phyloP scores from a whole-genome alignment of 2,113 vertebrate genomes.

The Garra rufa region DNA sequence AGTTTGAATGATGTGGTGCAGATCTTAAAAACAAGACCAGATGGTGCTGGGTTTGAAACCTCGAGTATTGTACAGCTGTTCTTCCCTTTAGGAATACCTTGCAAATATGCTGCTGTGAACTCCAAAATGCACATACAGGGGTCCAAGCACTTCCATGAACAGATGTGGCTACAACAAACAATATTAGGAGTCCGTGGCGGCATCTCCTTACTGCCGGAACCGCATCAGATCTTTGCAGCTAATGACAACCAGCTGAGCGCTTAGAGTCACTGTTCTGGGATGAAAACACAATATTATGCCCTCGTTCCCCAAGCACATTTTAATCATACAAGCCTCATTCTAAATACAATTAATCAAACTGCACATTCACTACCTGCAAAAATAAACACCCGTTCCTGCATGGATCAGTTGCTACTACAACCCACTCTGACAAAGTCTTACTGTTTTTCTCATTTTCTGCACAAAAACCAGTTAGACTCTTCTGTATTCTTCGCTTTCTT shows the following conservation, averaged over 20 bases:
- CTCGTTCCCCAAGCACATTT: slow-evolving; percentile 21
- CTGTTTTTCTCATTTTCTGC: slow-evolving; percentile 1
- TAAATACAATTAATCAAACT: slow-evolving; percentile 45
- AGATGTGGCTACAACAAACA: slow-evolving; percentile 36
- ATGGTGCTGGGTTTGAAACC: slow-evolving; percentile 38
- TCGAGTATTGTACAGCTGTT: slow-evolving; percentile 23
- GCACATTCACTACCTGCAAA: slow-evolving; percentile 35
- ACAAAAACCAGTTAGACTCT: slow-evolving; percentile 8
- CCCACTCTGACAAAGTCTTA: neutral
- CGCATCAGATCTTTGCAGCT: slow-evolving; percentile 13
- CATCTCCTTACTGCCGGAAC: slow-evolving; percentile 29
- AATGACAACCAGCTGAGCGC: slow-evolving; percentile 42
- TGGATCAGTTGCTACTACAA: neutral
- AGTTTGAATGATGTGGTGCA: neutral
- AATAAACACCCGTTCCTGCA: slow-evolving; percentile 55
- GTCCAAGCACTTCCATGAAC: slow-evolving; percentile 5
- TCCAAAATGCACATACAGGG: slow-evolving; percentile 1
- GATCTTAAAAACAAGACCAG: slow-evolving; percentile 15
- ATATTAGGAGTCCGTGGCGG: slow-evolving; percentile 5
- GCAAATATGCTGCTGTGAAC: slow-evolving; percentile 34
- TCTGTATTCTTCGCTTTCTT: neutral
- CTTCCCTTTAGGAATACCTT: slow-evolving; percentile 22
- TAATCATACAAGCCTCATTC: slow-evolving; percentile 41
- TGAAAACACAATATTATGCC: slow-evolving; percentile 12
- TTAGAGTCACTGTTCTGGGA: slow-evolving; percentile 3